Evolutionary conservation across 2,888 invertebrate genomes (phyloP).

Genomic region (Apodemia zela): DNA sequence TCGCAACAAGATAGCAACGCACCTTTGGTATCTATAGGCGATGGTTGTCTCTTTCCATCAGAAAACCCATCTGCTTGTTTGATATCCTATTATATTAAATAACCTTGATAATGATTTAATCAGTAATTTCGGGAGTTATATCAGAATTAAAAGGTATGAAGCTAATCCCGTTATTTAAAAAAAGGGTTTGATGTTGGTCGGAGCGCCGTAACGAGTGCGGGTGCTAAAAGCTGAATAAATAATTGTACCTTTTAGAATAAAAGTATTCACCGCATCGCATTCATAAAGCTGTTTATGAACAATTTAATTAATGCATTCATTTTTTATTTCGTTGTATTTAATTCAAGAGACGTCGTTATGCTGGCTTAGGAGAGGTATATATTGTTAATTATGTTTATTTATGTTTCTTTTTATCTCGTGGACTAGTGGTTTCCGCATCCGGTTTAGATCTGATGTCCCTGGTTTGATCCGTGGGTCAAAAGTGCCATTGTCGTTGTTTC

Average conservation of each 20-base stretch:
- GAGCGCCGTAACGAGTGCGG: slow-evolving; percentile 24
- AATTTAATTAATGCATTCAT: slow-evolving; percentile 31
- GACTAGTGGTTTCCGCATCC: no score
- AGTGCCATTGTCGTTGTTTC: no score
- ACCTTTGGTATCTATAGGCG: neutral
- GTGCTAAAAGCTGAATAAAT: slow-evolving; percentile 38
- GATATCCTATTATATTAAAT: no score
- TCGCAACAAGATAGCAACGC: no score
- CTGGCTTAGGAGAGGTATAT: neutral
- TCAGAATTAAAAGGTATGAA: slow-evolving; percentile 16
- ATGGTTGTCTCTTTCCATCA: neutral
- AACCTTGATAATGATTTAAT: neutral
- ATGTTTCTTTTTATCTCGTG: neutral
- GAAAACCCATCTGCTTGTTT: neutral
- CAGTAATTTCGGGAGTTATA: neutral
- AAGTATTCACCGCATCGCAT: slow-evolving; percentile 34
- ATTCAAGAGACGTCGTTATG: neutral
- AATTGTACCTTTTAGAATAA: slow-evolving; percentile 35
- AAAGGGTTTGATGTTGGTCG: slow-evolving; percentile 22
- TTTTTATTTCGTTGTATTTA: slow-evolving; percentile 23
- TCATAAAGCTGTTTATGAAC: slow-evolving; percentile 33
- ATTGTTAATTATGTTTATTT: neutral
- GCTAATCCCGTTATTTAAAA: slow-evolving; percentile 20
- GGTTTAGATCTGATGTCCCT: no score
- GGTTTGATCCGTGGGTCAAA: no score